These are phyloP conservation scores for Carassius carassius DNA, from an alignment of 2,113 vertebrate species.

Conservation along the genomic window DNA sequence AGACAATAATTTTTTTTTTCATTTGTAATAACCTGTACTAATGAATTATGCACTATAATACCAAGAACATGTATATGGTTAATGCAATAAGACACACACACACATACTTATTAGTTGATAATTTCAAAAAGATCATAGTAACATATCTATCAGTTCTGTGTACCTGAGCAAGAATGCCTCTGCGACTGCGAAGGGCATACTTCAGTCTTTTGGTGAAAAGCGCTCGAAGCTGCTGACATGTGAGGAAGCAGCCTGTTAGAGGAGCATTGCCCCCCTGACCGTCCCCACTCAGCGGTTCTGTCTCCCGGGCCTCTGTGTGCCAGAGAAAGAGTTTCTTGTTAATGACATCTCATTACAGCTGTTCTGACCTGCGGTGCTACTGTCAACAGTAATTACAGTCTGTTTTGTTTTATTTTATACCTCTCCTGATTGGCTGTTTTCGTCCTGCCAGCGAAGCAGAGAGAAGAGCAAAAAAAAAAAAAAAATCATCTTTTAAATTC, in stretches of 20 bases:
- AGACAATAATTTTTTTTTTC: not conserved
- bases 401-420: not conserved
- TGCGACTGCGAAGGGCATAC: constrained; percentile 79
- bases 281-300: constrained; percentile 68
- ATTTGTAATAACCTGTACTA: not conserved
- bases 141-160: not conserved
- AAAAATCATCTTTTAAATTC: not conserved
- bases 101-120: not conserved
- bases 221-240: constrained; percentile 82
- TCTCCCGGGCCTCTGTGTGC: constrained; percentile 72
- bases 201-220: constrained; percentile 86
- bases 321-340: constrained; percentile 26
- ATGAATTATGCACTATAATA: not conserved
- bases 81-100: not conserved
- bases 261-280: constrained; percentile 49
- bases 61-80: not conserved
- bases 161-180: constrained; percentile 86
- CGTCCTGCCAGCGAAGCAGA: constrained; percentile 37
- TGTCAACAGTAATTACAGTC: not conserved
- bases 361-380: not conserved
- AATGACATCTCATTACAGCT: not conserved
- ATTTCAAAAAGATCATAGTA: not conserved
- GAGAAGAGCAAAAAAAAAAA: constrained; percentile 5
- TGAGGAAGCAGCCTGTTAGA: constrained; percentile 75
- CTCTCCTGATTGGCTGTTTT: constrained; percentile 30